Evolutionary conservation across 2,888 invertebrate genomes (phyloP).

Genomic region (Eupithecia exiguata): DNA sequence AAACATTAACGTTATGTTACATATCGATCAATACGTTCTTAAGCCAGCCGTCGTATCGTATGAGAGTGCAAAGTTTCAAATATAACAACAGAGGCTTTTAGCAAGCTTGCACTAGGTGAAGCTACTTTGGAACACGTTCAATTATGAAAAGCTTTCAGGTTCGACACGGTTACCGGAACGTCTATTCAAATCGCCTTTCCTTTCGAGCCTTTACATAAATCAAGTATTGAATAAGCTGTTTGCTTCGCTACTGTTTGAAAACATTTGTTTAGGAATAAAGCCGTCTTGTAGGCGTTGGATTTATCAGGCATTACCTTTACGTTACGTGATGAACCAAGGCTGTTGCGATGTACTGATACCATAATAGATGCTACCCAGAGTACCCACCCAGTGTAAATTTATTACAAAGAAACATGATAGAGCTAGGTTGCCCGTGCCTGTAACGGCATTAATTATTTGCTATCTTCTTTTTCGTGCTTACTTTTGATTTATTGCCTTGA

Average conservation of each 20-base stretch:
- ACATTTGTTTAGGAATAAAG: slow-evolving; percentile 51
- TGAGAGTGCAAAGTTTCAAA: slow-evolving; percentile 68
- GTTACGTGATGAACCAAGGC: slow-evolving; percentile 38
- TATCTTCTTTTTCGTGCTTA: slow-evolving; percentile 30
- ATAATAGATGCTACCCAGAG: slow-evolving; percentile 21
- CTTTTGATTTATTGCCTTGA: slow-evolving; percentile 29
- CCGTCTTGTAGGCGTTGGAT: slow-evolving; percentile 32
- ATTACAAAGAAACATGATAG: slow-evolving; percentile 46
- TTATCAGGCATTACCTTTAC: slow-evolving; percentile 29
- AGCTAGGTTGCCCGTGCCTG: slow-evolving; percentile 30
- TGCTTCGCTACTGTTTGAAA: slow-evolving; percentile 53
- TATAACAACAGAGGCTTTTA: slow-evolving; percentile 68
- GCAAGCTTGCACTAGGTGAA: slow-evolving; percentile 67
- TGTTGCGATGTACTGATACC: slow-evolving; percentile 44
- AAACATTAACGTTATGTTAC: slow-evolving; percentile 45
- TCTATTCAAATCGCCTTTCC: slow-evolving; percentile 78
- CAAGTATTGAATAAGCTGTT: slow-evolving; percentile 73
- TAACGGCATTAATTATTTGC: slow-evolving; percentile 27
- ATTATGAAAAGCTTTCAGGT: slow-evolving; percentile 81
- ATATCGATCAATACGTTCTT: slow-evolving; percentile 49
- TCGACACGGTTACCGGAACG: slow-evolving; percentile 69
- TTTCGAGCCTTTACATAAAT: slow-evolving; percentile 73
- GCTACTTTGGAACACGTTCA: slow-evolving; percentile 60
- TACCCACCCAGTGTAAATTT: slow-evolving; percentile 40
- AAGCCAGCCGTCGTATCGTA: slow-evolving; percentile 52